These are phyloP conservation scores for Leptinotarsa texana DNA, from an alignment of 1,140 invertebrate species.

Conservation along the genomic window DNA sequence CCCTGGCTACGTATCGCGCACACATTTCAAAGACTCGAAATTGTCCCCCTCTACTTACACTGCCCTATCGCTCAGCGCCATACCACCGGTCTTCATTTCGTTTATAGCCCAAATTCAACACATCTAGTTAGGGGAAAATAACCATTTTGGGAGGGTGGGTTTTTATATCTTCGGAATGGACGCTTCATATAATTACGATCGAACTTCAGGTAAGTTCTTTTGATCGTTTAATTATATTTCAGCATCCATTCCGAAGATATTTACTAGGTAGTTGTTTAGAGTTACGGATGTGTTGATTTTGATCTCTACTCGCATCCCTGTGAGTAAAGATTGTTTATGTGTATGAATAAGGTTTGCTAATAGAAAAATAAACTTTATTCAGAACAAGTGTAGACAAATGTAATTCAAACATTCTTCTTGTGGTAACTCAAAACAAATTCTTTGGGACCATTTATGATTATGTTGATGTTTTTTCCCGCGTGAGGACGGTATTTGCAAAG, in stretches of 20 bases:
- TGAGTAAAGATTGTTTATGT: background rate
- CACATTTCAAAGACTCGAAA: too few species aligned
- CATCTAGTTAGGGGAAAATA: background rate
- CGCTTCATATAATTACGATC: background rate
- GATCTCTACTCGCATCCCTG: background rate
- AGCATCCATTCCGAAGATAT: background rate
- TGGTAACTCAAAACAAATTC: background rate
- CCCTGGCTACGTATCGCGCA: too few species aligned
- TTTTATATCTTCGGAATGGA: slow-evolving; percentile 7
- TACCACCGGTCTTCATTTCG: too few species aligned
- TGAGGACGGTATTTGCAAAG: background rate
- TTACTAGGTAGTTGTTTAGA: slow-evolving; percentile 4
- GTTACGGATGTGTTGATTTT: background rate
- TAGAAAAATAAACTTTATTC: background rate
- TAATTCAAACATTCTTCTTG: background rate
- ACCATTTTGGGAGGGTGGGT: background rate
- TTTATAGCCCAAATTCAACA: too few species aligned
- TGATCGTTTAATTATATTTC: too few species aligned
- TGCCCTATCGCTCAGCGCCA: too few species aligned
- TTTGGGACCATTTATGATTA: background rate
- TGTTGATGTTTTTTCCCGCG: background rate
- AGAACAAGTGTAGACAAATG: background rate
- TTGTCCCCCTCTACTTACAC: too few species aligned
- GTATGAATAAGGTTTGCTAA: background rate
- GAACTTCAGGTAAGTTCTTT: too few species aligned